A percentile compares a stretch with the other conserved stretches of the same genome.
phyloP scores from a whole-genome alignment of 2,888 invertebrate species.

The Agrenia bidenticulata region DNA sequence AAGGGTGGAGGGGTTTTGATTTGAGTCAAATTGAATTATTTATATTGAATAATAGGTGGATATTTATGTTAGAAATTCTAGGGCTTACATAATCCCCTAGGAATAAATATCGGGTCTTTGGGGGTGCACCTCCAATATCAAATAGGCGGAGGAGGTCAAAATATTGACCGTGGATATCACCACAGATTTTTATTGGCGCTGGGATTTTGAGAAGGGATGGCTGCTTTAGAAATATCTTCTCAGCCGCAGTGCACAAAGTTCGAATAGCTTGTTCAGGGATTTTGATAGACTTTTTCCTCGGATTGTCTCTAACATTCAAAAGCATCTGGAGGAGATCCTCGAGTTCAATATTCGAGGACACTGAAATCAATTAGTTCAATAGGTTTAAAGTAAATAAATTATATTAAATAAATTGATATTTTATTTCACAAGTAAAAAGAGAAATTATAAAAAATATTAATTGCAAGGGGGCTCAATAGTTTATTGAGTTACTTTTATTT shows the following conservation, averaged over 20 bases:
- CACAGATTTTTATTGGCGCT: conserved; percentile 60
- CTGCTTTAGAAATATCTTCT: conserved; percentile 56
- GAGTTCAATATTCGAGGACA: not conserved
- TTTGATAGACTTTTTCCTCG: not conserved
- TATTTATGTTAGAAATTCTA: not conserved
- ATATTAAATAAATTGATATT: too few relatives aligned
- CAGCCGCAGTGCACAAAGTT: conserved; percentile 29
- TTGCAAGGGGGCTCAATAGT: too few relatives aligned
- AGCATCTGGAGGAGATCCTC: not conserved
- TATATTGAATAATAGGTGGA: not conserved
- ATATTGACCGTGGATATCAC: conserved; percentile 62
- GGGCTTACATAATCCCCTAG: conserved; percentile 20
- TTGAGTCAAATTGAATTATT: too few relatives aligned
- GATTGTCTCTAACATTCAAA: not conserved
- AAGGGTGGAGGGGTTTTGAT: too few relatives aligned
- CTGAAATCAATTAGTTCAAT: too few relatives aligned
- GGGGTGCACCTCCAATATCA: conserved; percentile 60
- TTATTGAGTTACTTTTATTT: too few relatives aligned
- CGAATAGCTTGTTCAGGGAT: conserved; percentile 12
- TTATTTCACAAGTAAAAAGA: too few relatives aligned
- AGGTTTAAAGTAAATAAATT: too few relatives aligned
- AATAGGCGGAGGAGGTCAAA: conserved; percentile 60
- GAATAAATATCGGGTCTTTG: conserved; percentile 57
- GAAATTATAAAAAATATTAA: too few relatives aligned
- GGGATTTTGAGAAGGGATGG: conserved; percentile 60